phyloP scores from a whole-genome alignment of 2,888 invertebrate genomes.

The Athripsodes cinereus region DNA sequence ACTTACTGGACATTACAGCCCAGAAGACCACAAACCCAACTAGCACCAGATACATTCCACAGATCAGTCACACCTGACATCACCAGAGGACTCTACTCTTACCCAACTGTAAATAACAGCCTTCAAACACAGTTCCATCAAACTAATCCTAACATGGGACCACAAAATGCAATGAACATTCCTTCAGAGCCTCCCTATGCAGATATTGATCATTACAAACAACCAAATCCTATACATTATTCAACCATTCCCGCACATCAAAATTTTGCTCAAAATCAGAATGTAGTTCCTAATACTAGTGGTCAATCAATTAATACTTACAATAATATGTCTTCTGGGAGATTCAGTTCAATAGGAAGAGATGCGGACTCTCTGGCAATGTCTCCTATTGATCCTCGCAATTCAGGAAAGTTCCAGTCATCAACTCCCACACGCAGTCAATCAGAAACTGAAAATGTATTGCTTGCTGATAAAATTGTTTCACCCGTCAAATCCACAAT shows the following conservation, averaged over 20 bases:
- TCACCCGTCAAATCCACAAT: slow-evolving; percentile 67
- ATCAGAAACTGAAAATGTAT: slow-evolving; percentile 4
- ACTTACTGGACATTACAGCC: slow-evolving; percentile 56
- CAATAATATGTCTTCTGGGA: slow-evolving; percentile 11
- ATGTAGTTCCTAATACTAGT: not conserved
- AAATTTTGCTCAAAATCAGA: not conserved
- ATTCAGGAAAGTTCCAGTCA: slow-evolving; percentile 55
- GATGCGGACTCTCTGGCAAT: slow-evolving; percentile 47
- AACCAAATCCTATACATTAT: not conserved
- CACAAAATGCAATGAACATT: slow-evolving; percentile 1
- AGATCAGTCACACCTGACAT: slow-evolving; percentile 20
- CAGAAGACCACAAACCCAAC: slow-evolving; percentile 32
- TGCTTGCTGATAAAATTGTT: slow-evolving; percentile 43
- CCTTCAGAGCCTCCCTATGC: not conserved
- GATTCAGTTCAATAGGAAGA: slow-evolving; percentile 8
- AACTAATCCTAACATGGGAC: not conserved
- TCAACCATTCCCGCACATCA: not conserved
- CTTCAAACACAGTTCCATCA: not conserved
- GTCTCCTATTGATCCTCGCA: slow-evolving; percentile 63
- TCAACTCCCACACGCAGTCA: slow-evolving; percentile 57
- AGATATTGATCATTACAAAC: not conserved
- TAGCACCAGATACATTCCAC: slow-evolving; percentile 28
- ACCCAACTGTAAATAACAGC: not conserved
- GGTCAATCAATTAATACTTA: slow-evolving; percentile 17
- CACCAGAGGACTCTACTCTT: slow-evolving; percentile 14